Conservation (phyloP, 2,113 vertebrate species). For the Bos indicus region DNA sequence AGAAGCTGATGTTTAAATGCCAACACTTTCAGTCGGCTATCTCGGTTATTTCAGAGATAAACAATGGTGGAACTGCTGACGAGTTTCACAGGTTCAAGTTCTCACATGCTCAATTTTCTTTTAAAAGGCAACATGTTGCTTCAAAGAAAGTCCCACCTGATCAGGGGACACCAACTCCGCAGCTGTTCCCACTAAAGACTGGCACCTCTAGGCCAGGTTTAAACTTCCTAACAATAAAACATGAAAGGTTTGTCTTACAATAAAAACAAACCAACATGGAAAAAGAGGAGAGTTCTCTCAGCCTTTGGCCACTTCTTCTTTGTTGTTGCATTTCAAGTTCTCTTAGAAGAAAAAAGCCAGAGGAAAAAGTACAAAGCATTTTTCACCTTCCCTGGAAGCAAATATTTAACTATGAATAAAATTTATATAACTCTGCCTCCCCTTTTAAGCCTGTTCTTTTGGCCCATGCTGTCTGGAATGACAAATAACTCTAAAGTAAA, state of each 20-base stretch:
- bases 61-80: slow-evolving; percentile 67
- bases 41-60: slow-evolving; percentile 71
- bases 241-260: slow-evolving; percentile 84
- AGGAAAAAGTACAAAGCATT: slow-evolving; percentile 76
- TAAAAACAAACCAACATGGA: slow-evolving; percentile 79
- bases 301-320: slow-evolving; percentile 63
- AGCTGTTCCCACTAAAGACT: slow-evolving; percentile 83
- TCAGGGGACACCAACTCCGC: slow-evolving; percentile 63
- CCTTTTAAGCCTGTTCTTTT: not conserved
- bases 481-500: slow-evolving; percentile 46
- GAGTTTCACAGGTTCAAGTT: slow-evolving; percentile 77
- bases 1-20: slow-evolving; percentile 35
- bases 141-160: slow-evolving; percentile 82
- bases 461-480: slow-evolving; percentile 46
- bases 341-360: slow-evolving; percentile 68
- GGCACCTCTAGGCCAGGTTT: slow-evolving; percentile 81
- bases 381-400: slow-evolving; percentile 81
- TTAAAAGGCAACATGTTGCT: slow-evolving; percentile 74
- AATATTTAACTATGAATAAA: slow-evolving; percentile 80
- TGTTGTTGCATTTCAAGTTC: slow-evolving; percentile 72
- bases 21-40: slow-evolving; percentile 63
- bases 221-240: slow-evolving; percentile 81
- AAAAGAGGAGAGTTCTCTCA: slow-evolving; percentile 71
- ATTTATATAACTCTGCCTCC: slow-evolving; percentile 65
- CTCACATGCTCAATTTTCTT: slow-evolving; percentile 79